These are phyloP conservation scores for Callyntrura sp. DNA, from an alignment of 2,888 invertebrate species.

Conservation along the genomic window DNA sequence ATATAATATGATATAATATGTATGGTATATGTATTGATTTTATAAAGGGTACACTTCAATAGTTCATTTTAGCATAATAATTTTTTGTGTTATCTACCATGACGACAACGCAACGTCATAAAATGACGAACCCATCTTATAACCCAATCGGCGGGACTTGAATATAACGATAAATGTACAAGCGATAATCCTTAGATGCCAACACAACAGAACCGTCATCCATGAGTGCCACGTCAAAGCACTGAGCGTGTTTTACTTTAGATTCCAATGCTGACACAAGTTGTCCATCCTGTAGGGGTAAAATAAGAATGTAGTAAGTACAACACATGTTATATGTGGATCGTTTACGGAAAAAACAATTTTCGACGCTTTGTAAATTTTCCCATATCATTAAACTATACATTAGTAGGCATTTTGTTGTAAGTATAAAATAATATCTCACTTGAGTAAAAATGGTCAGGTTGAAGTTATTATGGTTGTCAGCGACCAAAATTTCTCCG, in stretches of 20 bases:
- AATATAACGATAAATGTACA: constrained; percentile 99
- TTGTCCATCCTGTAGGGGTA: constrained; percentile 92
- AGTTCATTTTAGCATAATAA: constrained; percentile 1
- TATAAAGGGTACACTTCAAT: background rate
- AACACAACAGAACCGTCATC: constrained; percentile 99
- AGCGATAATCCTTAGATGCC: constrained; percentile 99
- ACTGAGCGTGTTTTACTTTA: constrained; percentile 99
- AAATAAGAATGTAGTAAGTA: background rate
- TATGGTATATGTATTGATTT: constrained; percentile 2
- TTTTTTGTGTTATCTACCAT: too few species aligned
- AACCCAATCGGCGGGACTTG: constrained; percentile 95
- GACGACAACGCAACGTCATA: too few species aligned
- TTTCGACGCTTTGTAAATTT: too few species aligned
- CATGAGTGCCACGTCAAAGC: constrained; percentile 99
- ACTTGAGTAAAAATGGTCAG: constrained; percentile 96
- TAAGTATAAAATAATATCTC: constrained; percentile 15
- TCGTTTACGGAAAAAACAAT: too few species aligned
- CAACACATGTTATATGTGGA: too few species aligned
- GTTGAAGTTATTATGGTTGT: constrained; percentile 99
- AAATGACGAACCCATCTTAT: constrained; percentile 86
- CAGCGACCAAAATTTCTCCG: constrained; percentile 99
- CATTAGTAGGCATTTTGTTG: background rate
- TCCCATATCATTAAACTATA: too few species aligned
- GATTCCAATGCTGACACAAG: constrained; percentile 99
- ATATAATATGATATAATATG: constrained; percentile 35